These are phyloP conservation scores for Hippopotamyrus pictus DNA, from an alignment of 2,797 vertebrate genomes.

Conservation along the genomic window DNA sequence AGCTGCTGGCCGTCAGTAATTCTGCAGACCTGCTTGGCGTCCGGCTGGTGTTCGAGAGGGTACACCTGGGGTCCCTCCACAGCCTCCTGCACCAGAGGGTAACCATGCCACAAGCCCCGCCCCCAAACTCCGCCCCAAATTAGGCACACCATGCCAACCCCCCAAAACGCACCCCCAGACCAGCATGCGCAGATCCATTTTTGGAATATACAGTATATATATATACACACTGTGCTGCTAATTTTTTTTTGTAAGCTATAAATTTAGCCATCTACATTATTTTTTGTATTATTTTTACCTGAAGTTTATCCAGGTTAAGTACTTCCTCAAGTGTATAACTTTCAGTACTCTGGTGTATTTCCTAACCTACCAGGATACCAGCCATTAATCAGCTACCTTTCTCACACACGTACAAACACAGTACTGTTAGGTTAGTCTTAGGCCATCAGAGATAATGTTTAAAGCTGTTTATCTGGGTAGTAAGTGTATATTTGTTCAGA, in stretches of 20 bases:
- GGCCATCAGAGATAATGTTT: neutral
- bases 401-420: neutral
- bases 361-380: neutral
- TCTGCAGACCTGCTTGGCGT: constrained; percentile 42
- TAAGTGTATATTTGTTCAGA: neutral
- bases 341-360: neutral
- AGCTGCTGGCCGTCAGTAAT: constrained; percentile 58
- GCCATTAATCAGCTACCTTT: neutral
- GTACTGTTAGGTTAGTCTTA: neutral
- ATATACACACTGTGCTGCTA: neutral
- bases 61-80: constrained; percentile 57
- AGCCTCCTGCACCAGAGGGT: constrained; percentile 48
- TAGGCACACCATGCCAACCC: neutral
- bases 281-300: neutral
- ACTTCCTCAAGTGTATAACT: neutral
- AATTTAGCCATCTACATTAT: neutral
- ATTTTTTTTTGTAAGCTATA: neutral
- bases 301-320: neutral
- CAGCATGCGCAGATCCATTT: neutral
- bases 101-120: neutral
- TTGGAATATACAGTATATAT: neutral
- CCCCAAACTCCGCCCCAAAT: neutral
- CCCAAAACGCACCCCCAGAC: neutral
- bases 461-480: neutral
- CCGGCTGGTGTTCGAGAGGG: constrained; percentile 58